A percentile compares a stretch with the other conserved stretches of the same genome.
Evolutionary conservation across 2,888 invertebrate species (phyloP).

Genomic region (Platycnemis pennipes): DNA sequence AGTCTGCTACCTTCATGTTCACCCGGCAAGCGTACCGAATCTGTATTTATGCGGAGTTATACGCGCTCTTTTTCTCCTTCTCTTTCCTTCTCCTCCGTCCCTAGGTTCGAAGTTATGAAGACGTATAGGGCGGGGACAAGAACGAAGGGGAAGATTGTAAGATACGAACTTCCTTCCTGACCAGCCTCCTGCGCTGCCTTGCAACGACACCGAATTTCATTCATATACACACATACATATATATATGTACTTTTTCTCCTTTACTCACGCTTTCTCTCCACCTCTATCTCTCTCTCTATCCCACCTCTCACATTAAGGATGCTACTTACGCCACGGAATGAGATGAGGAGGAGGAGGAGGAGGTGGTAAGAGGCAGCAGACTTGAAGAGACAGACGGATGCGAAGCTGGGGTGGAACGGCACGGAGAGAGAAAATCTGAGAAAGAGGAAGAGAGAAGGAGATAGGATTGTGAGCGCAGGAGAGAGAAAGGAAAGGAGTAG

Average conservation of each 20-base stretch:
- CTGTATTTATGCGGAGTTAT: neutral
- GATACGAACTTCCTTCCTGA: neutral
- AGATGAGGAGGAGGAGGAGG: neutral
- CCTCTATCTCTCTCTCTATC: neutral
- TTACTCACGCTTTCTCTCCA: neutral
- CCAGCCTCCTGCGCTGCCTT: neutral
- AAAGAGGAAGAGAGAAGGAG: neutral
- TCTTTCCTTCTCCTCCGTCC: neutral
- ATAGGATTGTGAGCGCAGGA: neutral
- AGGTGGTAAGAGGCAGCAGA: neutral
- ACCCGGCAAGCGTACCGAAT: neutral
- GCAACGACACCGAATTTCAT: slow-evolving; percentile 27
- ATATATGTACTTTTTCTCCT: neutral
- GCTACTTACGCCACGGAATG: neutral
- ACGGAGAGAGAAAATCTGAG: neutral
- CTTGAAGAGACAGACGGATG: neutral
- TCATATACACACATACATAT: too few relatives aligned
- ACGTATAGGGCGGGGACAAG: slow-evolving; percentile 29
- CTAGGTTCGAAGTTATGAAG: slow-evolving; percentile 20
- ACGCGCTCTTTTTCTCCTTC: neutral
- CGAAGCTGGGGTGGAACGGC: neutral
- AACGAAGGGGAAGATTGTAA: neutral
- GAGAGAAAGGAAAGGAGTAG: slow-evolving; percentile 20
- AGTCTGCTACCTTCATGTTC: neutral
- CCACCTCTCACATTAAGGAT: neutral